Percentiles rank a stretch among this genome's conserved stretches.
Conservation (phyloP, 2,797 vertebrate genomes). For the Carduelis carduelis region DNA sequence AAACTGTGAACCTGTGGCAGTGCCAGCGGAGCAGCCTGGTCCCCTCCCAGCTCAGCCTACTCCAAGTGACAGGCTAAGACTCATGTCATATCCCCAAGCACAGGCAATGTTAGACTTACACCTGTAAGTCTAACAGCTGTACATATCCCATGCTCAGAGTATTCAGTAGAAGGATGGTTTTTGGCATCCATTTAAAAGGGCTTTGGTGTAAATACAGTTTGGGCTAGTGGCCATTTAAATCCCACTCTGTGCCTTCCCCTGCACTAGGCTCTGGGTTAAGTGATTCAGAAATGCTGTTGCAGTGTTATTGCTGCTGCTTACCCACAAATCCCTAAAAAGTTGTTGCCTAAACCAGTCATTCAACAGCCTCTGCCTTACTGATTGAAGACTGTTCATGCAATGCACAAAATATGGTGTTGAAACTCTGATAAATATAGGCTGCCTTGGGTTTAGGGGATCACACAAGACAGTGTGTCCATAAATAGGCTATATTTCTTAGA, state of each 20-base stretch:
- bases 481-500: neutral
- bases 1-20: neutral
- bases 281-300: fast-evolving
- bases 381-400: neutral
- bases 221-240: neutral
- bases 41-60: neutral
- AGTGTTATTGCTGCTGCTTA: neutral
- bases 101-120: neutral
- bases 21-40: neutral
- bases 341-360: neutral
- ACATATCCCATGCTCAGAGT: fast-evolving
- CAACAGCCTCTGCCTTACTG: neutral
- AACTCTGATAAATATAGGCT: neutral
- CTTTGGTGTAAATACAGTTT: neutral
- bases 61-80: neutral
- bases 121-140: too few relatives aligned
- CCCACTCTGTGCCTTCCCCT: neutral
- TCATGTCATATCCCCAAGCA: neutral
- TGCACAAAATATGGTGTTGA: neutral
- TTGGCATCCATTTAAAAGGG: neutral
- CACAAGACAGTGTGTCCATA: neutral
- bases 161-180: fast-evolving
- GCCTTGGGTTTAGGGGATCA: neutral
- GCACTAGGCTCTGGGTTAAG: neutral
- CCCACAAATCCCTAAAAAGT: neutral